A percentile compares a stretch with the other conserved stretches of the same genome.
phyloP scores from a whole-genome alignment of 2,888 invertebrate species.

The Seira sanloemensis region DNA sequence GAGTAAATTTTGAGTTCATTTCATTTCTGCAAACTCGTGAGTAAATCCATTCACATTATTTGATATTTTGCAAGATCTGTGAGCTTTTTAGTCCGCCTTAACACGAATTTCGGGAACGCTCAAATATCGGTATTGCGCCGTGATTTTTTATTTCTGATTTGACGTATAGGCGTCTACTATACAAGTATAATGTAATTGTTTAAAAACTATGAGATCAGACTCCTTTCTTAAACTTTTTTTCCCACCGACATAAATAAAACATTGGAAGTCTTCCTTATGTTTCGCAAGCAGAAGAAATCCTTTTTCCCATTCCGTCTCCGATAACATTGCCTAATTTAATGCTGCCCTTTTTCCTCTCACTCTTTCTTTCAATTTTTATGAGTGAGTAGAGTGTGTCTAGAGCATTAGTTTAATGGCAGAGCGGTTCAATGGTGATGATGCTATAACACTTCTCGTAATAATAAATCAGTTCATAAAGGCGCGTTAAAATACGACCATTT shows the following conservation, averaged over 20 bases:
- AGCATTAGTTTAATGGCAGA: constrained; percentile 31
- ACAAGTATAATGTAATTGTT: constrained; percentile 51
- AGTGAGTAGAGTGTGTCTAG: constrained; percentile 15
- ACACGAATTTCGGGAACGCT: not conserved
- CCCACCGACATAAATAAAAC: constrained; percentile 51
- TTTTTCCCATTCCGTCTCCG: not conserved
- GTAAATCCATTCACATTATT: too few species aligned
- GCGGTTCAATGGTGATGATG: constrained; percentile 32
- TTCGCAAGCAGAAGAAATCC: not conserved
- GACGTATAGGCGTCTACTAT: not conserved
- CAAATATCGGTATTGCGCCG: not conserved
- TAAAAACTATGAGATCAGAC: constrained; percentile 1
- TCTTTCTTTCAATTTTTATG: constrained; percentile 12
- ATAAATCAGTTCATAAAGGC: constrained; percentile 59
- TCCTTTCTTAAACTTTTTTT: not conserved
- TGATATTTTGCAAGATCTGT: not conserved
- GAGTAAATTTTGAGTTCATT: too few species aligned
- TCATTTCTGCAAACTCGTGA: too few species aligned
- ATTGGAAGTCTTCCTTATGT: constrained; percentile 31
- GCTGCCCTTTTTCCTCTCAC: not conserved
- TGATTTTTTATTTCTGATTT: not conserved
- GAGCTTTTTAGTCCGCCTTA: not conserved
- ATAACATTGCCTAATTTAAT: not conserved
- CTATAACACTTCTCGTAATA: constrained; percentile 41
- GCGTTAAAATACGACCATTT: constrained; percentile 25